Percentiles rank a stretch among this genome's conserved stretches.
phyloP scores from a whole-genome alignment of 2,113 vertebrate genomes.

The Castor canadensis region DNA sequence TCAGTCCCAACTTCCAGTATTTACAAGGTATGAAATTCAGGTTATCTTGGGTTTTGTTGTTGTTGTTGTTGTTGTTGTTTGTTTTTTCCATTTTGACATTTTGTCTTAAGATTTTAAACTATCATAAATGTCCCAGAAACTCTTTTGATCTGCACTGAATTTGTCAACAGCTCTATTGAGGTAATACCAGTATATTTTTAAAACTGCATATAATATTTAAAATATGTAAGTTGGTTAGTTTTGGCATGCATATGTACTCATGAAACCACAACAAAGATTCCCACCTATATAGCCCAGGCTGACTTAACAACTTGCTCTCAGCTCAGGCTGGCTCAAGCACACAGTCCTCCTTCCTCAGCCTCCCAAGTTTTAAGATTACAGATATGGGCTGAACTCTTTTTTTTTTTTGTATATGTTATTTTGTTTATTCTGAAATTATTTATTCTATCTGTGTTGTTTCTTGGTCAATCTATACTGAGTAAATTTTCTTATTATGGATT shows the following conservation, averaged over 20 bases:
- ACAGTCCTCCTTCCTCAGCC: too few relatives aligned
- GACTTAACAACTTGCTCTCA: too few relatives aligned
- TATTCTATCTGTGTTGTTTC: not conserved
- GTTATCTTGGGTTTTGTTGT: too few relatives aligned
- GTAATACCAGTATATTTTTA: not conserved
- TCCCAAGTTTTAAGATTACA: too few relatives aligned
- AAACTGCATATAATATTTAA: not conserved
- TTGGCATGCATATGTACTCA: not conserved
- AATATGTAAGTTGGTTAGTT: not conserved
- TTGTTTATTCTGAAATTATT: not conserved
- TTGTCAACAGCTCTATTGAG: slow-evolving; percentile 24
- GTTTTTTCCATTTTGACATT: not conserved
- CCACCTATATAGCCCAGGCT: too few relatives aligned
- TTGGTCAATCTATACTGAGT: not conserved
- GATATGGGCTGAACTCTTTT: too few relatives aligned
- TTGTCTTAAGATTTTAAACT: not conserved
- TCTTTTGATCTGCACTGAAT: slow-evolving; percentile 17
- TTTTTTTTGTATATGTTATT: not conserved
- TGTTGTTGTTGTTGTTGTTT: not conserved
- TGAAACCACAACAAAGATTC: not conserved
- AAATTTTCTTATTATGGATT: not conserved
- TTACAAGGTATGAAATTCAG: slow-evolving; percentile 91
- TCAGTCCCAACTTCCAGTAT: slow-evolving; percentile 97
- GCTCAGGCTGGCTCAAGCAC: too few relatives aligned
- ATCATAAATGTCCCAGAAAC: slow-evolving; percentile 8